These are phyloP conservation scores for Tetraodon nigroviridis DNA, from an alignment of 2,113 vertebrate species.

Conservation along the genomic window DNA sequence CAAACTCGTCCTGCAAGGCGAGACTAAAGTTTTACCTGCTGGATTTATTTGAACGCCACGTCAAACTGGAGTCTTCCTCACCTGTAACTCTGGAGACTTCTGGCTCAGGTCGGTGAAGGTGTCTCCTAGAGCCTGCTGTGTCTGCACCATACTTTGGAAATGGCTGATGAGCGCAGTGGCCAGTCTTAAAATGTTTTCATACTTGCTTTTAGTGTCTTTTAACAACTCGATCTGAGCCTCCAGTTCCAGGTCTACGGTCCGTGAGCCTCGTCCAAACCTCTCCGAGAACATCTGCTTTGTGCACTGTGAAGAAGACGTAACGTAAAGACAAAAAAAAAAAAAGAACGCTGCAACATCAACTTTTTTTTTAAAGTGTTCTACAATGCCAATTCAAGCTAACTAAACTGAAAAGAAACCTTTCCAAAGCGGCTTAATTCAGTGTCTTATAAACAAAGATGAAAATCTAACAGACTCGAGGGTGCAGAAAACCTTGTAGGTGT, in stretches of 20 bases:
- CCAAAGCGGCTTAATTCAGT: neutral
- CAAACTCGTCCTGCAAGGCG: constrained; percentile 88
- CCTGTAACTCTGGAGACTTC: constrained; percentile 96
- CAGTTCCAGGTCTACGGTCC: constrained; percentile 93
- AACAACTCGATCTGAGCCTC: constrained; percentile 94
- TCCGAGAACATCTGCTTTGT: constrained; percentile 95
- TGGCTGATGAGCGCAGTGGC: constrained; percentile 85
- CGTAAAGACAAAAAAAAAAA: neutral
- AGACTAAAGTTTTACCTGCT: neutral
- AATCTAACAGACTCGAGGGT: neutral
- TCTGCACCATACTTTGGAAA: constrained; percentile 94
- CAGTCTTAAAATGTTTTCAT: constrained; percentile 85
- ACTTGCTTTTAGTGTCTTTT: constrained; percentile 93
- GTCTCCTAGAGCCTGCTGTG: constrained; percentile 91
- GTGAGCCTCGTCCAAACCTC: constrained; percentile 89
- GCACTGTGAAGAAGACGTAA: constrained; percentile 73
- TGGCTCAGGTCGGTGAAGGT: constrained; percentile 96
- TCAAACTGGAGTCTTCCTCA: constrained; percentile 21
- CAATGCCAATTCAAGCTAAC: no score
- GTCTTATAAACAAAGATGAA: neutral
- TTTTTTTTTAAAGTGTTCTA: no score
- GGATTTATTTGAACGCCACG: neutral
- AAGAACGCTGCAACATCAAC: no score
- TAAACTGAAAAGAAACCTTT: no score
- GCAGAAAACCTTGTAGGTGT: constrained; percentile 88